phyloP scores from a whole-genome alignment of 1,140 invertebrate species.

The Camponotus pennsylvanicus region DNA sequence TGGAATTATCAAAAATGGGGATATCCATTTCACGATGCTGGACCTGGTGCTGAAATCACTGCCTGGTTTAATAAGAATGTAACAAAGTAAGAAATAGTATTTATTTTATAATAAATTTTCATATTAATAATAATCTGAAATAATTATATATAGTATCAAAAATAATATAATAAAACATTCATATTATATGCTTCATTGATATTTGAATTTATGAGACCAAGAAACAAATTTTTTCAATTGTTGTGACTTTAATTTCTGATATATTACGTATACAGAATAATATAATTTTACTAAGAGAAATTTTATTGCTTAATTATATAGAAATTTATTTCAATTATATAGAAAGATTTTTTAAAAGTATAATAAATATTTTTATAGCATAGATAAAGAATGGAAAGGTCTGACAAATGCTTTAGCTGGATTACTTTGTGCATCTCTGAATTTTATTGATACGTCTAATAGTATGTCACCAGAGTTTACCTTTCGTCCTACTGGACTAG shows the following conservation, averaged over 20 bases:
- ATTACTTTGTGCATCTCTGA: constrained; percentile 97
- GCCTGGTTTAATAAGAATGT: constrained; percentile 93
- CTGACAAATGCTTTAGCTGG: constrained; percentile 96
- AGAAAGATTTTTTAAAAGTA: not conserved
- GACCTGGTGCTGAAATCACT: constrained; percentile 96
- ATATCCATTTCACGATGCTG: constrained; percentile 94
- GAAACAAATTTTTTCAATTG: not conserved
- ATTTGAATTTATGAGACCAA: not conserved
- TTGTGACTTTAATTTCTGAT: not conserved
- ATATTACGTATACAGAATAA: not conserved
- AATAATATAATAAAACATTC: not conserved
- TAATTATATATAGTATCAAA: not conserved
- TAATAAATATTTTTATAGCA: constrained; percentile 79
- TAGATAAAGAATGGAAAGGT: constrained; percentile 95
- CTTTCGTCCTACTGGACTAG: constrained; percentile 91
- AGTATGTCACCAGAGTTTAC: constrained; percentile 94
- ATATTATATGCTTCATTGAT: not conserved
- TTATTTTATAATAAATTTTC: not conserved
- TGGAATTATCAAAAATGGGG: constrained; percentile 98
- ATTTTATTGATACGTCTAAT: constrained; percentile 97
- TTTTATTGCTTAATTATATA: not conserved
- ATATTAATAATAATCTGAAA: not conserved
- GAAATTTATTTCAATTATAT: not conserved
- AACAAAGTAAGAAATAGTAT: constrained; percentile 75
- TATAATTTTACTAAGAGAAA: not conserved